Evolutionary conservation across 2,797 vertebrate species (phyloP).

Genomic region (Channallabes apus): DNA sequence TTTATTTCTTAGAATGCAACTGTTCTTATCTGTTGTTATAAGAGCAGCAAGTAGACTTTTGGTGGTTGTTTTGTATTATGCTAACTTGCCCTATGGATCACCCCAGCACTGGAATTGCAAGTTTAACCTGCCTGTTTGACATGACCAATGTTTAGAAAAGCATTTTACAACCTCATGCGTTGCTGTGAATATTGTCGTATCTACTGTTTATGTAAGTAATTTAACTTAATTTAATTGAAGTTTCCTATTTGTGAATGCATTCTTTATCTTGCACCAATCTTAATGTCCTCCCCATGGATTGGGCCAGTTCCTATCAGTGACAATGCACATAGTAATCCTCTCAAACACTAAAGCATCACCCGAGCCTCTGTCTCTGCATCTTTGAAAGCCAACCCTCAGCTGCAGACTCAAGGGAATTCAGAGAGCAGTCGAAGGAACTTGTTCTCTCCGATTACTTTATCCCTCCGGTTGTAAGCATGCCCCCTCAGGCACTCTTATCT

Average conservation of each 20-base stretch:
- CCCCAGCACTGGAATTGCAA: not conserved
- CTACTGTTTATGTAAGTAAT: not conserved
- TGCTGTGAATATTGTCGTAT: not conserved
- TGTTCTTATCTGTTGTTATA: not conserved
- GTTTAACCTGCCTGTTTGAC: slow-evolving; percentile 1
- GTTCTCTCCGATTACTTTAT: slow-evolving; percentile 16
- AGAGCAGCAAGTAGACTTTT: not conserved
- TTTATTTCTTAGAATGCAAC: not conserved
- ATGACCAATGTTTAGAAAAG: not conserved
- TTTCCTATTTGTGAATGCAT: slow-evolving; percentile 6
- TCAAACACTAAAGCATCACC: slow-evolving; percentile 12
- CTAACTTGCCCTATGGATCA: not conserved
- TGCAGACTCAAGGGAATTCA: slow-evolving; percentile 39
- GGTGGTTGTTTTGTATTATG: not conserved
- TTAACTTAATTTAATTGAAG: not conserved
- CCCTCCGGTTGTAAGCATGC: slow-evolving; percentile 21
- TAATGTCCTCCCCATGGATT: not conserved
- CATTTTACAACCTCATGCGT: not conserved
- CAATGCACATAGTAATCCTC: not conserved
- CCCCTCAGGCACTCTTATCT: slow-evolving; percentile 36
- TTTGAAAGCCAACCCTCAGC: slow-evolving; percentile 33
- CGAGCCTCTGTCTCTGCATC: slow-evolving; percentile 2
- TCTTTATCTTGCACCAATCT: not conserved
- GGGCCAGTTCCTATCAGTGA: not conserved
- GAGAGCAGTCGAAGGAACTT: slow-evolving; percentile 6